phyloP scores from a whole-genome alignment of 2,888 invertebrate species.

The Heliconius erato region DNA sequence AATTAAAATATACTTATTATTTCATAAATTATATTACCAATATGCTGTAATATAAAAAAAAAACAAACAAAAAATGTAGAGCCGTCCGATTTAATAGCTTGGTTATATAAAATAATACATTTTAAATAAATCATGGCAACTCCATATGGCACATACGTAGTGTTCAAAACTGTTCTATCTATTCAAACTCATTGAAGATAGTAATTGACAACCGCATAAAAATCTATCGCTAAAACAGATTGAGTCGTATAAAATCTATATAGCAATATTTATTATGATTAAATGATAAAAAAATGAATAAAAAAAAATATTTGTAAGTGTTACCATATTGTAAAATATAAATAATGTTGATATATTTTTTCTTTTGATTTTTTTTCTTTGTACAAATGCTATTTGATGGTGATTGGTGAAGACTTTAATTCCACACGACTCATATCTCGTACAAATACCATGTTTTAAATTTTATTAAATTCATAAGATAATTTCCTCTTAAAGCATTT shows the following conservation, averaged over 20 bases:
- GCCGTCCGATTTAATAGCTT: background rate
- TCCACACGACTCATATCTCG: conserved; percentile 57
- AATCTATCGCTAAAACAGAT: conserved; percentile 67
- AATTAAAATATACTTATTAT: background rate
- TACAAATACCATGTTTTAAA: conserved; percentile 76
- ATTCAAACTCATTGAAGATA: conserved; percentile 66
- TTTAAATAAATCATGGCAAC: conserved; percentile 18
- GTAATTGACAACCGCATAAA: conserved; percentile 79
- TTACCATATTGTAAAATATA: background rate
- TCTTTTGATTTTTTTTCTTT: background rate
- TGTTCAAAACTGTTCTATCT: conserved; percentile 52
- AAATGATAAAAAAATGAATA: background rate
- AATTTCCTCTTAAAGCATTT: conserved; percentile 83
- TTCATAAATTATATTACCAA: background rate
- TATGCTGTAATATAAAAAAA: background rate
- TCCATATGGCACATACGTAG: conserved; percentile 36
- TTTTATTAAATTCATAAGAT: conserved; percentile 83
- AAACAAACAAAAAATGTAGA: no score
- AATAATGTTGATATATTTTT: background rate
- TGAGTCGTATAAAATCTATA: background rate
- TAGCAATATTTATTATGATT: background rate
- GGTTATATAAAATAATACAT: background rate
- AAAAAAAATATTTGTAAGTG: background rate
- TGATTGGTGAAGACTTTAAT: background rate
- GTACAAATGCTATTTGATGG: background rate